These are phyloP conservation scores for Drosophila ananassae DNA, from an alignment of 1,140 invertebrate genomes.

Conservation along the genomic window DNA sequence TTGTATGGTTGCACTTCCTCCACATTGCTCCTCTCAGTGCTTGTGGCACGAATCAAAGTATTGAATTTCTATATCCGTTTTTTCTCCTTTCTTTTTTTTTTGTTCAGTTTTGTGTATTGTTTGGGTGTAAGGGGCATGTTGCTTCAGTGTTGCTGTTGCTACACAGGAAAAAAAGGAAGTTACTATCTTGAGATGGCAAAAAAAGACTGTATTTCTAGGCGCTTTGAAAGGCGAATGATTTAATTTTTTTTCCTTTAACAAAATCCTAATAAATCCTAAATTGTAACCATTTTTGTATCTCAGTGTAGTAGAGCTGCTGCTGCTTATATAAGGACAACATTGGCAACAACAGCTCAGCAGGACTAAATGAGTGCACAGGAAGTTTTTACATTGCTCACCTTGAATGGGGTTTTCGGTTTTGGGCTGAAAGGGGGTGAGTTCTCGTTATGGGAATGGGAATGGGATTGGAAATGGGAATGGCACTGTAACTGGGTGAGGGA, in stretches of 20 bases:
- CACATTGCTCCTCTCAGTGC: slow-evolving; percentile 27
- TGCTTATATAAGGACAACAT: slow-evolving; percentile 64
- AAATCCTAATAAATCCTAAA: background rate
- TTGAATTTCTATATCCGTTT: slow-evolving; percentile 84
- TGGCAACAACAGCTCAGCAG: slow-evolving; percentile 42
- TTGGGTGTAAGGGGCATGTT: slow-evolving; percentile 49
- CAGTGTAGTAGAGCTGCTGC: slow-evolving; percentile 21
- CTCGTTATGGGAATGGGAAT: slow-evolving; percentile 1
- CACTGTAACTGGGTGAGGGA: slow-evolving; percentile 62
- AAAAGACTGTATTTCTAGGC: background rate
- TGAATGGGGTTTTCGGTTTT: slow-evolving; percentile 48
- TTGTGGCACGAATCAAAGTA: slow-evolving; percentile 83
- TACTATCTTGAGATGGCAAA: background rate
- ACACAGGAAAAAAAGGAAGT: slow-evolving; percentile 22
- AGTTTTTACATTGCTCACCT: slow-evolving; percentile 79
- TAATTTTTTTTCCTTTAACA: background rate
- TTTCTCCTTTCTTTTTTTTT: slow-evolving; percentile 36
- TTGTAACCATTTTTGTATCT: background rate
- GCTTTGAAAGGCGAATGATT: background rate
- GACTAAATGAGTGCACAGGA: slow-evolving; percentile 78
- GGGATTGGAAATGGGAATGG: slow-evolving; percentile 20
- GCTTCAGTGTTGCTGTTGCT: slow-evolving; percentile 43
- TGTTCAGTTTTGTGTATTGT: slow-evolving; percentile 41
- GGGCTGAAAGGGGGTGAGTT: background rate
- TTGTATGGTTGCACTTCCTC: slow-evolving; percentile 81